Base-by-base conservation (phyloP, 2,113 vertebrate species). In the Numida meleagris region DNA sequence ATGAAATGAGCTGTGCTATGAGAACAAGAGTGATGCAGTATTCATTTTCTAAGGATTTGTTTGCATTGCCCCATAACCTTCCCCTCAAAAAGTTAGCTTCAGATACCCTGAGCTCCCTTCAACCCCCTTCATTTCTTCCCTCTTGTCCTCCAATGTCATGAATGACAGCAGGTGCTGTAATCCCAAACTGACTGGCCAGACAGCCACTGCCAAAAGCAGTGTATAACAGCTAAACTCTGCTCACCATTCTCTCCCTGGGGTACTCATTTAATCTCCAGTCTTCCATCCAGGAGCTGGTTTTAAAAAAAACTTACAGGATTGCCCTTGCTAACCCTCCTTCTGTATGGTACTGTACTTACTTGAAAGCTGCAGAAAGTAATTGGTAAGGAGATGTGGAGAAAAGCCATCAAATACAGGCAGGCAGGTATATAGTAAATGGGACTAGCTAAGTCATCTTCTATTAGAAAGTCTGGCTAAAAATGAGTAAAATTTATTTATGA, bases 1-100 rank as follows among this genome's bases (percentile, higher is more conserved):
- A 86, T 80, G 2, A 82, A 88, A 89, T 19, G 19, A 89, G n/a
- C 53, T 82, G 74, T 48, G 40, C 62, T 61, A 43, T 38, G n/a
- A 91, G 84, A 96, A 70, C 27, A 68, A 70, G 23, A n/a, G 48
- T 13, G 91, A 66, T 80, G 85, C 67, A 89, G 85, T 31, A 19
- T 53, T 70, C 8, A 1, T 66, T 19, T 70, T 76, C 67, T 66
- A 66, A 50, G 68, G 42, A 80, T 83, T 59, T 77, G 38, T 73
- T 62, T 61, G 18, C 4, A 0, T 43, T 76, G 45, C 25, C 15
- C 40, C 20, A 48, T 24, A 79, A 45, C 33, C 4, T 61, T 48
- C 31, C 15, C 3, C 20, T 89, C n/a, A 79, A 76, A 42, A 27
- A 38, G 48, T 61, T 85, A 61, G 12, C 40, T 53, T 85, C 53